A percentile compares a stretch with the other conserved stretches of the same genome.
phyloP scores from a whole-genome alignment of 2,888 invertebrate species.

The Drosophila colorata region DNA sequence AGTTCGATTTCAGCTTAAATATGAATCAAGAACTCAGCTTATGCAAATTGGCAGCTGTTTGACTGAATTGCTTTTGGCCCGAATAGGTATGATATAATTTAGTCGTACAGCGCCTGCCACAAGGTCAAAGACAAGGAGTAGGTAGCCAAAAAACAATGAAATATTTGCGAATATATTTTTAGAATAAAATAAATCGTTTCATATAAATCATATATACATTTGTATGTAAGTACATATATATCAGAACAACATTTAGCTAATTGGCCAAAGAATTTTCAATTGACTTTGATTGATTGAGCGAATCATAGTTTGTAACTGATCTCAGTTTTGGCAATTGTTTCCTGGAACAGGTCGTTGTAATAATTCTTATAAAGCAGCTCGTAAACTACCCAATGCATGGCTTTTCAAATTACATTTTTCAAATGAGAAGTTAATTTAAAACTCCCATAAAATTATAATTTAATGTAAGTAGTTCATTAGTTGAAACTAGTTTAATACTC shows the following conservation, averaged over 20 bases:
- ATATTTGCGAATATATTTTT: not conserved
- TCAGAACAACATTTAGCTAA: not conserved
- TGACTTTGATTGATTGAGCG: not conserved
- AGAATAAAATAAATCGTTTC: not conserved
- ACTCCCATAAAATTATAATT: too few relatives aligned
- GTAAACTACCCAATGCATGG: not conserved
- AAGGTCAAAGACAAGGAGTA: constrained; percentile 21
- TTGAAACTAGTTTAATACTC: too few relatives aligned
- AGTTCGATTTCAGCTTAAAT: constrained; percentile 55
- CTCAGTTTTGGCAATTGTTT: not conserved
- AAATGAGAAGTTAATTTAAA: not conserved
- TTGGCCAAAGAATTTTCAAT: not conserved
- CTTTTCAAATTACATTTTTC: not conserved
- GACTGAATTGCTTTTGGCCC: constrained; percentile 36
- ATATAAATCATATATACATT: not conserved
- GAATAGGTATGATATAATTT: constrained; percentile 26
- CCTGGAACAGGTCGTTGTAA: not conserved
- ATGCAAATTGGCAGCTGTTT: constrained; percentile 51
- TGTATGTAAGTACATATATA: not conserved
- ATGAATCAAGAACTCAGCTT: constrained; percentile 59
- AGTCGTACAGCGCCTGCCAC: constrained; percentile 21
- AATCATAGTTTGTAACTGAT: not conserved
- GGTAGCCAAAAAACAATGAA: constrained; percentile 1
- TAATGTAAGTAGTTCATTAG: too few relatives aligned
- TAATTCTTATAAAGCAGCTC: not conserved